Base-by-base conservation (phyloP, 2,888 invertebrate genomes). In the Eupelmus urozonus region DNA sequence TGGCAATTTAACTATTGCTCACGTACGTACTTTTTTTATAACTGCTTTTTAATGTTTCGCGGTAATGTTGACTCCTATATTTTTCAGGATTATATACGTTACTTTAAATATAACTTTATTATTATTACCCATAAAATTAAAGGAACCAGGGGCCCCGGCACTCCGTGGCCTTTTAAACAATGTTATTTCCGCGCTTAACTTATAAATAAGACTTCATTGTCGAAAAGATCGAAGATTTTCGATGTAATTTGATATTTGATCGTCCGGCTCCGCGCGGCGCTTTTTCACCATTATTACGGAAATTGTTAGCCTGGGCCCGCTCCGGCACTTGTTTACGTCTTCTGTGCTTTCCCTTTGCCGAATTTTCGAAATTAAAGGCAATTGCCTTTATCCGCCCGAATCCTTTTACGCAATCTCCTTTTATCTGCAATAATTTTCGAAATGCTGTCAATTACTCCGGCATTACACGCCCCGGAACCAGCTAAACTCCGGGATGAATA, bases 281-380 rank as follows among this genome's bases (percentile, higher is more conserved):
- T 51, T 71, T 71, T 71, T 29, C n/a, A 18, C 29, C 70, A 71
- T 71, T 71, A 60, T 71, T 71, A 60, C 16, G 34, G 49, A 71
- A 71, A 71, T 71, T 71, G 60, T 71, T 60, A 71, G 70, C 25
- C 49, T 60, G 13, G 13, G 16, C 29, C 3, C 67, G 23, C 16
- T 49, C 42, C 40, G 16, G 13, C 16, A 53, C 23, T 40, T 42
- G 25, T 55, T 69, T 57, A 27, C 49, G 29, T 29, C 34, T 1
- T n/a, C 20, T 45, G 16, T 23, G 60, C 70, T 71, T 71, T 71
- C 59, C 49, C 49, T 60, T 20, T n/a, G 29, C 29, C 45, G 42
- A 59, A 59, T 34, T 71, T 71, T 51, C 40, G 40, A 60, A 71
- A 71, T 60, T 60, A 23, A 60, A 60, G 45, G 60, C 49, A 60